A percentile compares a stretch with the other conserved stretches of the same genome.
Conservation (phyloP, 2,888 invertebrate species). For the Agonopterix arenella region DNA sequence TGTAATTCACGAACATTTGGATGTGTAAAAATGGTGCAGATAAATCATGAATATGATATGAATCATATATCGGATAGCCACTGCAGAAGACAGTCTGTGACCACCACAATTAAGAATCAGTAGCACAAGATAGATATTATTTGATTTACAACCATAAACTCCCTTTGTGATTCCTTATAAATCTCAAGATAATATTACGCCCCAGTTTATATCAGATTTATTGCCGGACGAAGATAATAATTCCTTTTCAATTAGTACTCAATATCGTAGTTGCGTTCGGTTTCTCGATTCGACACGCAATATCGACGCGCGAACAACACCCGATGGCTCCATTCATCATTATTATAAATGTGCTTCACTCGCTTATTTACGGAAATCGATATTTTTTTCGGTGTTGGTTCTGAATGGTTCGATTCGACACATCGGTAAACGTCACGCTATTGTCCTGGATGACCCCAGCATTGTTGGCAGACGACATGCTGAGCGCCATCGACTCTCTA, state of each 20-base stretch:
- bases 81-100: no score
- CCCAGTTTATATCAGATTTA: conserved; percentile 67
- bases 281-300: conserved; percentile 66
- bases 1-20: no score
- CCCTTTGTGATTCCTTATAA: conserved; percentile 23
- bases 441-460: conserved; percentile 66
- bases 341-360: conserved; percentile 76
- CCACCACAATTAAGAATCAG: no score
- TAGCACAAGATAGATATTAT: no score
- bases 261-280: conserved; percentile 42
- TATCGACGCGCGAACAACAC: conserved; percentile 58
- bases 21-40: no score
- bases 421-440: conserved; percentile 68
- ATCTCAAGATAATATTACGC: conserved; percentile 32
- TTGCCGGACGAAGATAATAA: conserved; percentile 58
- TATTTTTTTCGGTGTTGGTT: conserved; percentile 73
- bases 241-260: conserved; percentile 70
- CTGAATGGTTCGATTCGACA: conserved; percentile 67
- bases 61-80: no score
- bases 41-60: no score
- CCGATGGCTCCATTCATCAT: conserved; percentile 72
- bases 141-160: conserved; percentile 48
- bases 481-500: conserved; percentile 40
- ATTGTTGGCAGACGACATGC: conserved; percentile 50
- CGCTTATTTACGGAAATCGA: conserved; percentile 77